Evolutionary conservation across 2,888 invertebrate species (phyloP), one percentile per base, ranked within the genome.

Genomic region (Metellina segmentata): DNA sequence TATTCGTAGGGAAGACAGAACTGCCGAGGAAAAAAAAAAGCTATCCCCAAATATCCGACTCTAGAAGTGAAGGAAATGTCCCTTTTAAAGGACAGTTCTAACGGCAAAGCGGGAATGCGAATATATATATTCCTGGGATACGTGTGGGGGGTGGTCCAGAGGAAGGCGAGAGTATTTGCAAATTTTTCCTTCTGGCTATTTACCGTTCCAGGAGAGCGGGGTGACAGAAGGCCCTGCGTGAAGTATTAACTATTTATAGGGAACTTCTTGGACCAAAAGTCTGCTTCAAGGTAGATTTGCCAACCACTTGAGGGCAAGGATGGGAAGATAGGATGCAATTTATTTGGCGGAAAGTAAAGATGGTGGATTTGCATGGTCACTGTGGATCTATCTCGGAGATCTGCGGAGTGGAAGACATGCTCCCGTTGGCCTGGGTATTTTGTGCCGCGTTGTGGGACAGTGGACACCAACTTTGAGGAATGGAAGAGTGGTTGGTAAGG

Each of bases 231-330:
- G 7, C 61, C 61, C 61, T 16, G 61, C 61, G 79, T 61, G 79
- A 79, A 61, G 61, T 79, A 61, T 61, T 61, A 34, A 61, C 61
- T 79, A 79, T 79, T 79, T 79, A 79, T 79, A 79, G 61, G 61
- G 34, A 61, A 61, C 61, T 61, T 79, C 34, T 79, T 79, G 13
- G 53, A 61, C 16, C 61, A 53, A 16, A 11, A 61, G 61, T 61
- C 53, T 53, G 34, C 53, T 79, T 61, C 53, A 20, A 52, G 77
- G 19, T 34, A 61, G 11, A 79, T 79, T 69, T 79, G 61, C 69
- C 61, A 61, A 79, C 79, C 79, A 79, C 79, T 79, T 79, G 79
- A 79, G 7, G 79, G 61, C 20, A 75, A 77, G 48, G 48, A 34
- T 34, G 74, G 20, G 48, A 8, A 74, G 20, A 74, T 34, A 34